Evolutionary conservation across 2,888 invertebrate genomes (phyloP), one percentile per base, ranked within the genome.

Genomic region (Scotopteryx bipunctaria): DNA sequence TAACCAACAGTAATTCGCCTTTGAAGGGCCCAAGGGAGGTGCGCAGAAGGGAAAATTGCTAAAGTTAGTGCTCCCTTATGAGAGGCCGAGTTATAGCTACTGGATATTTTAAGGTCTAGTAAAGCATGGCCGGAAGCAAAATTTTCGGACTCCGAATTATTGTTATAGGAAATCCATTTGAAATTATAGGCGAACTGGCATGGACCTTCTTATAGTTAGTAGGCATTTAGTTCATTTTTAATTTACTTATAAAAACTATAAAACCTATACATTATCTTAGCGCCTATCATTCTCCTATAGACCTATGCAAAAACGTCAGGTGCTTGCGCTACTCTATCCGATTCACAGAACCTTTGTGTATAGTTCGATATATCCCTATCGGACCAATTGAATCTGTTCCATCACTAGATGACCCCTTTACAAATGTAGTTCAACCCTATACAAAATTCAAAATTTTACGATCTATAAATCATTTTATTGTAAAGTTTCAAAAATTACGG

Each of bases 1-100:
- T 86, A 85, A 86, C 84, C 86, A 84, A 80, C 81, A 78, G 83
- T 86, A 86, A 88, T 88, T 86, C 83, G 73, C 83, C 85, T 88
- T 89, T 87, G 86, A 86, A 78, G 77, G 82, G 81, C 77, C 73
- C 78, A 65, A 59, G 66, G 83, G 85, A 78, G 78, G 69, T 68
- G 68, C 66, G 66, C 73, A 75, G 76, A 72, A 84, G 81, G 81
- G 86, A 83, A 88, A 88, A 88, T 89, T 87, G 81, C 83, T 71
- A 87, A 88, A 89, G 87, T 88, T 88, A 85, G 78, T 81, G 77
- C 73, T 79, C 81, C 83, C 84, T 83, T 82, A 86, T 82, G 85
- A 81, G 77, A 68, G 73, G 59, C 62, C 67, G 67, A 80, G 78
- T 79, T 84, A 86, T 79, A 69, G 76, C 76, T 72, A 70, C 71